Conservation (phyloP, 2,113 vertebrate genomes). For the Gobio gobio region DNA sequence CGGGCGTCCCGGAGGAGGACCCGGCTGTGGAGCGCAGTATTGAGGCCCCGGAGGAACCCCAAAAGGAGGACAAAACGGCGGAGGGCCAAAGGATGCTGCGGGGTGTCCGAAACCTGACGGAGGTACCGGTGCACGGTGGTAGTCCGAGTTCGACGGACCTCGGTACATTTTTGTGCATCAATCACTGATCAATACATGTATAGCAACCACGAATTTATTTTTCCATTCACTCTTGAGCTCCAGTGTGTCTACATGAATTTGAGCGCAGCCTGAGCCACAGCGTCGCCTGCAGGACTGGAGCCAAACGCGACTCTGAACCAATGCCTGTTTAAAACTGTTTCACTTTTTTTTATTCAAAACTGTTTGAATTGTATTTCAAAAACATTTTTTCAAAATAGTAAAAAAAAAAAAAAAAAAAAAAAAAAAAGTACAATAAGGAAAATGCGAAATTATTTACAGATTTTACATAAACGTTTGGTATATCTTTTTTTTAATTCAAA, state of each 20-base stretch:
- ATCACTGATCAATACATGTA: neutral
- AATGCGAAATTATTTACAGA: neutral
- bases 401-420: neutral
- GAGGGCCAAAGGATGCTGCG: neutral
- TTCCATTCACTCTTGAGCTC: slow-evolving; percentile 2
- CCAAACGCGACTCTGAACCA: neutral
- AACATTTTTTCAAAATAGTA: neutral
- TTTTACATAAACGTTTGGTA: no score
- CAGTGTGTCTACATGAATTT: neutral
- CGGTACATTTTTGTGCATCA: slow-evolving; percentile 33
- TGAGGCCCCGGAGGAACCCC: neutral
- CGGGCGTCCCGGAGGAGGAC: neutral
- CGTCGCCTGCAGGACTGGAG: slow-evolving; percentile 17
- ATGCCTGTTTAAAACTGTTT: slow-evolving; percentile 17
- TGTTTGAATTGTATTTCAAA: neutral
- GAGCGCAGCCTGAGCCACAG: neutral
- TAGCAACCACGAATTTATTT: neutral
- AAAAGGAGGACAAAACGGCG: slow-evolving; percentile 27
- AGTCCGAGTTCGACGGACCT: slow-evolving; percentile 31
- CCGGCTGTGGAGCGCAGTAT: slow-evolving; percentile 12
- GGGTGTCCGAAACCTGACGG: neutral
- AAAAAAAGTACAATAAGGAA: neutral
- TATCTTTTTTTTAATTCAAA: no score
- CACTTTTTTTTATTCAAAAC: neutral
- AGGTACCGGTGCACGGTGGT: neutral